Base-by-base conservation (phyloP, 2,888 invertebrate species). In the Papilio demoleus region DNA sequence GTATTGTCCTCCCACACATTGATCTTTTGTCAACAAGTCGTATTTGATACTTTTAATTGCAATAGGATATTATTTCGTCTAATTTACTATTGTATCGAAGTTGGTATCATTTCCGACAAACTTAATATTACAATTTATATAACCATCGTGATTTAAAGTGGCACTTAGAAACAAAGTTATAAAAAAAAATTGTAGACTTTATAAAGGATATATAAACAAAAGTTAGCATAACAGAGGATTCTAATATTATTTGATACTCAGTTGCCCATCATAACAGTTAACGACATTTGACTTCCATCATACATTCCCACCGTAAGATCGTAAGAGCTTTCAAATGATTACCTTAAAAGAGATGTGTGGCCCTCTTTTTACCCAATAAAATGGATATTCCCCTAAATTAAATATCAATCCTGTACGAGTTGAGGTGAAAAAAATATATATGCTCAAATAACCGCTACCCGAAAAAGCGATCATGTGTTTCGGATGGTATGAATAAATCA, bases 401-500 rank as follows among this genome's bases (percentile, higher is more conserved):
- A 84, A 79, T 78, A 80, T 77, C 76, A 77, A 81, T 83, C 77
- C 79, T 78, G 77, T 77, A 77, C 80, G 77, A 74, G 75, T 76
- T 76, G 78, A 75, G 76, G 74, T 79, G 83, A 85, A 86, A 31
- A 87, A 80, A 79, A 81, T 81, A 82, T 72, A 73, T 73, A 74
- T 73, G 74, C 74, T 74, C 74, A 74, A 75, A 75, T 75, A 76
- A 75, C 73, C 72, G 76, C 76, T 73, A 76, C 74, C 82, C 83
- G 82, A 88, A 88, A 89, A 89, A 88, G 85, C 87, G 87, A 87
- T 90, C 90, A 88, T 89, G 87, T 88, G 88, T 86, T 87, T 86
- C 83, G 88, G 90, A 88, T 87, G 88, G 87, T 90, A 87, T 90
- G 88, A 91, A 91, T 91, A 90, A 91, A 92, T 91, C 87, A 91